A percentile compares a stretch with the other conserved stretches of the same genome.
Conservation (phyloP, 2,888 invertebrate species). For the Amphipoea oculea region DNA sequence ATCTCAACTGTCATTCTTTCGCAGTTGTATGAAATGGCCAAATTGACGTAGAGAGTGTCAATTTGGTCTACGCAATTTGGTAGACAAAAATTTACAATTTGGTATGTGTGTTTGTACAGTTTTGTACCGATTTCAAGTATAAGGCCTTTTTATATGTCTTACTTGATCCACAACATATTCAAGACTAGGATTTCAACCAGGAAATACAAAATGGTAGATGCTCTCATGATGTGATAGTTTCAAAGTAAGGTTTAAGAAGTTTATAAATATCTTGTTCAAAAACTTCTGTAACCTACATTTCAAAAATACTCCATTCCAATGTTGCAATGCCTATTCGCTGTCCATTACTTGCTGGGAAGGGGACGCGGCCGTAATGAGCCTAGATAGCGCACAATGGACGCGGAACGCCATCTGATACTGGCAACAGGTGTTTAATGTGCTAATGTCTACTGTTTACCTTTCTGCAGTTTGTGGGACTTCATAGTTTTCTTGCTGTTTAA, state of each 20-base stretch:
- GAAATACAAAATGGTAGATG: neutral
- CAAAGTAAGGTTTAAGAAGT: neutral
- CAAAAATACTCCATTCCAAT: slow-evolving; percentile 24
- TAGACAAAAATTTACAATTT: no score
- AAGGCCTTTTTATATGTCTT: no score
- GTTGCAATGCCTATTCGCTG: slow-evolving; percentile 28
- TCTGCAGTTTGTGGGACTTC: slow-evolving; percentile 17
- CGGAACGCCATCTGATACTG: slow-evolving; percentile 56
- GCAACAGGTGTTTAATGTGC: slow-evolving; percentile 67
- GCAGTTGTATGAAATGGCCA: no score
- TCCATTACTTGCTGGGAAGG: slow-evolving; percentile 54
- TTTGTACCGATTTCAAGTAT: no score
- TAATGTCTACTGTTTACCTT: slow-evolving; percentile 51
- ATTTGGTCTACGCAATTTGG: no score
- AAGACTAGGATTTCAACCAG: neutral
- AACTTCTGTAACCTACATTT: slow-evolving; percentile 9
- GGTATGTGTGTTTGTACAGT: neutral
- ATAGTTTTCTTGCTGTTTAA: neutral
- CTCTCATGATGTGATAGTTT: neutral
- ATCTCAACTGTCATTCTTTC: no score
- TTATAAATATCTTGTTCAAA: neutral
- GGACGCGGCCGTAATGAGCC: slow-evolving; percentile 64
- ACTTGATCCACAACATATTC: neutral
- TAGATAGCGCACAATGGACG: slow-evolving; percentile 69
- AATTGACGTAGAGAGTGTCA: no score